Base-by-base conservation (phyloP, 2,888 invertebrate species). In the Lobophora halterata region DNA sequence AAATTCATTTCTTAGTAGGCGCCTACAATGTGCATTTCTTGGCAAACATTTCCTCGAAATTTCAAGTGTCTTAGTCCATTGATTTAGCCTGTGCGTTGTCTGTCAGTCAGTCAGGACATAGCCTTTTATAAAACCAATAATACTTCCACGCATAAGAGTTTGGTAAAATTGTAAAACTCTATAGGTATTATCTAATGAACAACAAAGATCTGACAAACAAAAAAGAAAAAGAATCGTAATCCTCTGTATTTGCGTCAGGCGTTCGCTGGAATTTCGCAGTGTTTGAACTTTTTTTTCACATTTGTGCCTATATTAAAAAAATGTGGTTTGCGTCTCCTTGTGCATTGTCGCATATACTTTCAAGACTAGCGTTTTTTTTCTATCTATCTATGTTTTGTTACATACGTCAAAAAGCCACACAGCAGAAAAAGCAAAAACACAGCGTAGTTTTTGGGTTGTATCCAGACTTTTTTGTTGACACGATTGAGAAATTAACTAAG, bases 311-410 rank as follows among this genome's bases (percentile, higher is more conserved):
- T 21, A 29, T 19, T 25, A 25, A 18, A 30, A 41, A 40, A 30
- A 35, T 35, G 41, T 21, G 35, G 41, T 31, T 41, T 26, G 30
- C 26, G 20, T 26, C 34, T 25, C 19, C 19, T 30, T 35, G 20
- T 35, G 30, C 21, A 31, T 9, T 35, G 55, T 52, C 33, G 34
- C 47, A 26, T 51, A 55, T 23, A 20, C 16, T 34, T 23, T 11
- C 9, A 26, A 10, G n/a, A 20, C 19, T 26, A 11, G 11, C 23
- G 3, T 5, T 12, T 23, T 11, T 5, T n/a, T n/a, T n/a, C n/a
- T n/a, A n/a, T n/a, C n/a, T n/a, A n/a, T n/a, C n/a, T n/a, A n/a
- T n/a, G n/a, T n/a, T n/a, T n/a, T n/a, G n/a, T n/a, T n/a, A n/a
- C n/a, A n/a, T n/a, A n/a, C n/a, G n/a, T n/a, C n/a, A n/a, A n/a